These are phyloP conservation scores for Melopsittacus undulatus DNA, from an alignment of 2,797 vertebrate genomes.

Conservation along the genomic window DNA sequence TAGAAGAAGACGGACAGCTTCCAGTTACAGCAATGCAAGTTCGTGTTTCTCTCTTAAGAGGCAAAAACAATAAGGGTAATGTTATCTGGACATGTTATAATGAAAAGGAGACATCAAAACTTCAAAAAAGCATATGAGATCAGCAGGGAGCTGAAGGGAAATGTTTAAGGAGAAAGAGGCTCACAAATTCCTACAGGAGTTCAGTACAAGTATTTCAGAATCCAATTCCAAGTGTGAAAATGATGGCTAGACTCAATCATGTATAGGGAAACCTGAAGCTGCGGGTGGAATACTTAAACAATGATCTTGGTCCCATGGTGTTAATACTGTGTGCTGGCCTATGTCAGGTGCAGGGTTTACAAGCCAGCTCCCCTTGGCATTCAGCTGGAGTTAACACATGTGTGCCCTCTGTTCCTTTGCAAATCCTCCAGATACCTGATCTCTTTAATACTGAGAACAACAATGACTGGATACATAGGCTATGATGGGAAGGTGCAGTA, in stretches of 20 bases:
- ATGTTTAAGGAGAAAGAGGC: not conserved
- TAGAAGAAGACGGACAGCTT: not conserved
- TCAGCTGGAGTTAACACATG: not conserved
- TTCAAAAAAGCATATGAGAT: not conserved
- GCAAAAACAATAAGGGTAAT: not conserved
- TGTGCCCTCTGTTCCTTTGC: not conserved
- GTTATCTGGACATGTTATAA: not conserved
- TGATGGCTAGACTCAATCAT: not conserved
- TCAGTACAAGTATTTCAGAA: not conserved
- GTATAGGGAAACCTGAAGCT: not conserved
- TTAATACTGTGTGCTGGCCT: not conserved
- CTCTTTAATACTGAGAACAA: not conserved
- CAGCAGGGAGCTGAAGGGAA: not conserved
- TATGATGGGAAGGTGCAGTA: not conserved
- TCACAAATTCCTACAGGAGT: not conserved
- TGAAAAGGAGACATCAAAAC: not conserved
- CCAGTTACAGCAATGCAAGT: not conserved
- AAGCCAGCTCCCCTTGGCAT: conserved; percentile 10
- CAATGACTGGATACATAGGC: not conserved
- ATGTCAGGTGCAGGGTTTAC: not conserved
- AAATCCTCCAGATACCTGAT: not conserved
- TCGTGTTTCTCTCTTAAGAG: not conserved
- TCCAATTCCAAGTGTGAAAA: not conserved
- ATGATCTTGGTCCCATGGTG: not conserved
- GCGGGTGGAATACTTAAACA: not conserved